A percentile compares a stretch with the other conserved stretches of the same genome.
These are phyloP conservation scores for Panthera tigris DNA, from an alignment of 2,113 vertebrate species.

Conservation along the genomic window DNA sequence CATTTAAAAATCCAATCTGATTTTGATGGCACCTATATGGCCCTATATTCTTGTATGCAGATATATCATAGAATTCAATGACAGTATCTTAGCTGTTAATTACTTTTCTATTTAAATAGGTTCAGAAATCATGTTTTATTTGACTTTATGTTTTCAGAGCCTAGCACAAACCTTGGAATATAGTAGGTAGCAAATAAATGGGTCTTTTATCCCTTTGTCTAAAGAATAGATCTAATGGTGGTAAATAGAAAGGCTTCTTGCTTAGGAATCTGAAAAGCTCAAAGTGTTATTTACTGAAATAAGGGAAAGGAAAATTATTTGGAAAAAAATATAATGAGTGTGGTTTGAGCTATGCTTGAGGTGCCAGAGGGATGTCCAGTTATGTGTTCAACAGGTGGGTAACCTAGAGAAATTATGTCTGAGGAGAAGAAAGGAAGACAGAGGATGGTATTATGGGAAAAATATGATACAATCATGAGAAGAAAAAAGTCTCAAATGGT, in stretches of 20 bases:
- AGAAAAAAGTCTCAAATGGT: not conserved
- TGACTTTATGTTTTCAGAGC: not conserved
- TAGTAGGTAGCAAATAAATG: not conserved
- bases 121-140: not conserved
- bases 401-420: not conserved
- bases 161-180: not conserved
- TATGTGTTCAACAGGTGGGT: not conserved
- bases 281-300: not conserved
- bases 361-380: not conserved
- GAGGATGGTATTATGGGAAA: not conserved
- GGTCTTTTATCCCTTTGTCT: not conserved
- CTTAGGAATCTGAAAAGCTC: not conserved
- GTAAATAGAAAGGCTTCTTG: not conserved
- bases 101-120: not conserved
- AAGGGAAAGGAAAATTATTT: not conserved
- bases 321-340: not conserved
- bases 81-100: not conserved
- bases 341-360: not conserved
- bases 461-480: not conserved
- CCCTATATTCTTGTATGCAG: not conserved
- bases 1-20: not conserved
- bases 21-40: not conserved
- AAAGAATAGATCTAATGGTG: not conserved
- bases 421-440: not conserved
- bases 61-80: not conserved